Evolutionary conservation across 2,113 vertebrate species (phyloP).

Genomic region (Crocuta crocuta): DNA sequence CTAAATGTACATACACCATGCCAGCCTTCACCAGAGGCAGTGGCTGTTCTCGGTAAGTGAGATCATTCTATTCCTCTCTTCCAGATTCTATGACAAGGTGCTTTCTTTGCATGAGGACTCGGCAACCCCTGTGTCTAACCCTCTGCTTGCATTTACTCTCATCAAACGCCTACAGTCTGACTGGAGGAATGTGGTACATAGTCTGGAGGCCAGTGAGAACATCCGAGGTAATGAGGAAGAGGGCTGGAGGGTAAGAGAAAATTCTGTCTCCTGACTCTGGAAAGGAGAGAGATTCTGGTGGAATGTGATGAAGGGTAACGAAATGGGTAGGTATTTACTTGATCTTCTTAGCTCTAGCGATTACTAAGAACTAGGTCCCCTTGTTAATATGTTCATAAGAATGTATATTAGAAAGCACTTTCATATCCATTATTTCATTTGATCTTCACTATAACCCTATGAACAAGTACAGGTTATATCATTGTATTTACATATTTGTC

Average conservation of each 20-base stretch:
- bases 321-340: background rate
- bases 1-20: background rate
- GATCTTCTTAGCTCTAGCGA: background rate
- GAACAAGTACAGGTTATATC: background rate
- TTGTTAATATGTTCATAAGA: background rate
- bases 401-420: background rate
- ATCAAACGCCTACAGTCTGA: constrained; percentile 95
- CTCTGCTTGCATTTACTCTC: constrained; percentile 93
- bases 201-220: constrained; percentile 90
- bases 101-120: constrained; percentile 88
- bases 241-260: background rate
- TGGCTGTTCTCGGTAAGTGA: background rate
- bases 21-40: background rate
- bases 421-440: background rate
- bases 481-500: background rate
- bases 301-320: background rate
- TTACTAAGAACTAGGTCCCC: background rate
- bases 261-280: constrained; percentile 11
- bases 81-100: constrained; percentile 94
- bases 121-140: constrained; percentile 88
- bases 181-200: constrained; percentile 93
- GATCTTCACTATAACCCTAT: background rate
- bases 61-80: constrained; percentile 50
- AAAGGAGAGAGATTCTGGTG: constrained; percentile 47
- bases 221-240: constrained; percentile 86